phyloP scores from a whole-genome alignment of 2,113 vertebrate species.

The Dipodomys spectabilis region DNA sequence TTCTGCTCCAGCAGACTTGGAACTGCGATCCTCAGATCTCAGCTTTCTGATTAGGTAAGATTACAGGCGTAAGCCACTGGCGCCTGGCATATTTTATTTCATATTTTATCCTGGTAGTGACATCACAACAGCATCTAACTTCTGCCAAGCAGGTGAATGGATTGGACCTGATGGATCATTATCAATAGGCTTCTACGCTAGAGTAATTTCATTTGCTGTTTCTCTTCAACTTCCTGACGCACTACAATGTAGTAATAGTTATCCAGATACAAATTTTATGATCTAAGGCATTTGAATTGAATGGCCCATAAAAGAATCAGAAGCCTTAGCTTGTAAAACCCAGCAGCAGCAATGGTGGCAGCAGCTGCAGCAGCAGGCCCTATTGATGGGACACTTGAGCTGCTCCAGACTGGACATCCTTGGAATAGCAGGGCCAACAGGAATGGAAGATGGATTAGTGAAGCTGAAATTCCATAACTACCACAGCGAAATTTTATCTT shows the following conservation, averaged over 20 bases:
- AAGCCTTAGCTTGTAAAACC: background rate
- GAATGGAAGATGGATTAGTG: background rate
- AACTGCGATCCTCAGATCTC: no score
- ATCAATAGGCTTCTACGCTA: background rate
- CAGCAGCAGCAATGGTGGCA: background rate
- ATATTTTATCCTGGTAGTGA: background rate
- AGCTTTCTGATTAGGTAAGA: no score
- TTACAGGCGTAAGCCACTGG: no score
- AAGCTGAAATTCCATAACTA: background rate
- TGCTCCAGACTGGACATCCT: background rate
- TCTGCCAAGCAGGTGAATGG: background rate
- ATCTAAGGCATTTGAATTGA: background rate
- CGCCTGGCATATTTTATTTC: no score
- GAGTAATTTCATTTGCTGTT: background rate
- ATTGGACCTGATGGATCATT: background rate
- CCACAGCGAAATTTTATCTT: slow-evolving; percentile 23
- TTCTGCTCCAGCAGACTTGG: no score
- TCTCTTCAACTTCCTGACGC: background rate
- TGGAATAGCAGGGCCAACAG: background rate
- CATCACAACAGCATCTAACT: background rate
- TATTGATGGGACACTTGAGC: background rate
- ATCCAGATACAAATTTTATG: background rate
- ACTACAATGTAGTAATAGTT: background rate
- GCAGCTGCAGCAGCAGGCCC: background rate
- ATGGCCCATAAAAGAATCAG: background rate